Base-by-base conservation (phyloP, 2,113 vertebrate species). In the Mormyrus iriodes region DNA sequence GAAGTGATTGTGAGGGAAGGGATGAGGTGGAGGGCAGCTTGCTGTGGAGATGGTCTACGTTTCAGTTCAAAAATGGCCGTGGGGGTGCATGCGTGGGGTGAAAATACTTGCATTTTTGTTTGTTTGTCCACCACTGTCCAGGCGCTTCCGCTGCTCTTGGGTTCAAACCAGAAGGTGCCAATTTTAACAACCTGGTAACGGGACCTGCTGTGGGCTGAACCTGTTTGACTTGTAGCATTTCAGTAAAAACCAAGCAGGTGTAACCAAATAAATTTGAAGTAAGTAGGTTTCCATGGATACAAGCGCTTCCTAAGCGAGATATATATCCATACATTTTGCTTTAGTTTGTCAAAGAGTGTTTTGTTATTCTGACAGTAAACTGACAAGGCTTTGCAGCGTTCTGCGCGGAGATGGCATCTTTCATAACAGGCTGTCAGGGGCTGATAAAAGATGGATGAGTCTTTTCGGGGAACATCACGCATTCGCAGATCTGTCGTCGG, bases 401-500 rank as follows among this genome's bases (percentile, higher is more conserved):
- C 82, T 84, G 42, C n/a, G 8, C 24, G 82, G 19, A 46, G 44
- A 52, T 21, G 85, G 49, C 48, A 3, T 86, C 85, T 52, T 51
- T 86, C n/a, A 31, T 35, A n/a, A 24, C 49, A 35, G 53, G 48
- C 46, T 27, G n/a, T 31, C 49, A 86, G 46, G 49, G 87, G 42
- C 44, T 76, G 55, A 73, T 88, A 69, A 44, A 79, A 51, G 88
- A 44, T 53, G 65, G 46, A 51, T 88, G n/a, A 51, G 49, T 88
- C 69, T 27, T 88, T 90, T 82, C 46, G 44, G 24, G 24, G 90
- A 92, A 92, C 91, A 94, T 94, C 92, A 91, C 91, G 92, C 91
- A 91, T 92, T 92, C 91, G 86, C 91, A 92, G 90, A 92, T 94
- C 93, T 82, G 69, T 94, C 95, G 94, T 94, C 92, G 93, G 91